Evolutionary conservation across 1,140 invertebrate genomes (phyloP), one percentile per base, ranked within the genome.

Genomic region (Copidosoma floridanum): DNA sequence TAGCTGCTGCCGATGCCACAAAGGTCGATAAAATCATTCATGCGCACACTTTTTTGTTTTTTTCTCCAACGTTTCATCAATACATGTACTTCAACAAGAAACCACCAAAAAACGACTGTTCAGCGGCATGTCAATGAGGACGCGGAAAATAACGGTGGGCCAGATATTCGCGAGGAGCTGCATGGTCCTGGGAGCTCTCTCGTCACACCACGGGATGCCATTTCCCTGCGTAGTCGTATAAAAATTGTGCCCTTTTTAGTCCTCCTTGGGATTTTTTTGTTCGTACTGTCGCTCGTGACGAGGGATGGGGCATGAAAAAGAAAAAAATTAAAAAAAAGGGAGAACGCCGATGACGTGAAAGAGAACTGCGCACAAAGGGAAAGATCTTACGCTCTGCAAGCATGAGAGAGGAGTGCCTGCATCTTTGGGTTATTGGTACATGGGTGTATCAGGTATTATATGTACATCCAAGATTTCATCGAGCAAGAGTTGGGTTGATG

Each of bases 131-230:
- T 48, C 46, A 52, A 59, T 46, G 29, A 52, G 38, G 29, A 26
- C 24, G 46, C 57, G 48, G 48, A 35, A 44, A 29, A 58, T 38
- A 58, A 51, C 46, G 23, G 27, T 37, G 27, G 27, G 35, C 46
- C 48, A 59, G n/a, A 59, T 59, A 44, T 52, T 59, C 29, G 46
- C 46, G 18, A 26, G 48, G 37, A 52, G 57, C 24, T 35, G 48
- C 57, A 35, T 59, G 14, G 48, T 52, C 38, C 40, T 59, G 48
- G 40, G 48, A 4, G n/a, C n/a, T n/a, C n/a, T n/a, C n/a, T 57
- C 37, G 37, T 58, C 47, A 58, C 16, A 47, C 26, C 43, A 40
- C 35, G 8, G 18, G 40, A n/a, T n/a, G n/a, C n/a, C n/a, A n/a
- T n/a, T n/a, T n/a, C n/a, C n/a, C n/a, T n/a, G n/a, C n/a, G n/a